These are phyloP conservation scores for Turdus rufiventris DNA, from an alignment of 2,113 vertebrate species.

Conservation along the genomic window DNA sequence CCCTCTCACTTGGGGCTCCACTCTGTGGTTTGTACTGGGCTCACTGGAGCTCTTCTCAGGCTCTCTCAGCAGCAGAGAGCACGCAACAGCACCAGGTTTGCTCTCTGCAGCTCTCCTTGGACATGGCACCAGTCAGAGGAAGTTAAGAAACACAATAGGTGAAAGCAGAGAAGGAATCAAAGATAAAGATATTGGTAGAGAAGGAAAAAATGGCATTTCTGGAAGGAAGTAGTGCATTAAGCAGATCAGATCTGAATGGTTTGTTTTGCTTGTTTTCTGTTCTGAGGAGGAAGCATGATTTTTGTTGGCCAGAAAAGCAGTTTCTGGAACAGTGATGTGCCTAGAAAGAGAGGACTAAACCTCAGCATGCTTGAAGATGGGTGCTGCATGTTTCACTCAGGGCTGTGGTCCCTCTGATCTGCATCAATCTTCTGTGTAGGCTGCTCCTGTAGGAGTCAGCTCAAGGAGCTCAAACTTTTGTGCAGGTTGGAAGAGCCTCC, in stretches of 20 bases:
- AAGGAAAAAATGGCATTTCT: background rate
- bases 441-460: background rate
- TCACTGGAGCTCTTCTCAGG: background rate
- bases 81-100: fast-evolving
- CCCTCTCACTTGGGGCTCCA: background rate
- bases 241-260: background rate
- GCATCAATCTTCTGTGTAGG: background rate
- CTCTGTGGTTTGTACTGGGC: background rate
- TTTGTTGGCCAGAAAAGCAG: background rate
- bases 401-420: background rate
- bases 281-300: background rate
- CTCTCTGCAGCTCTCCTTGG: background rate
- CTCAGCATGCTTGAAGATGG: background rate
- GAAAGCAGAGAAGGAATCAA: background rate
- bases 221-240: background rate
- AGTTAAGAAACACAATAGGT: background rate
- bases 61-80: background rate
- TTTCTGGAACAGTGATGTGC: background rate
- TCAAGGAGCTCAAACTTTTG: background rate
- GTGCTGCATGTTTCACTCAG: background rate
- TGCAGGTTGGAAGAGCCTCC: background rate
- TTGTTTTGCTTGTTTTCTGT: background rate
- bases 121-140: background rate
- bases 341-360: background rate
- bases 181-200: background rate